Evolutionary conservation across 1,140 invertebrate genomes (phyloP).

Genomic region (Drosophila mayri): DNA sequence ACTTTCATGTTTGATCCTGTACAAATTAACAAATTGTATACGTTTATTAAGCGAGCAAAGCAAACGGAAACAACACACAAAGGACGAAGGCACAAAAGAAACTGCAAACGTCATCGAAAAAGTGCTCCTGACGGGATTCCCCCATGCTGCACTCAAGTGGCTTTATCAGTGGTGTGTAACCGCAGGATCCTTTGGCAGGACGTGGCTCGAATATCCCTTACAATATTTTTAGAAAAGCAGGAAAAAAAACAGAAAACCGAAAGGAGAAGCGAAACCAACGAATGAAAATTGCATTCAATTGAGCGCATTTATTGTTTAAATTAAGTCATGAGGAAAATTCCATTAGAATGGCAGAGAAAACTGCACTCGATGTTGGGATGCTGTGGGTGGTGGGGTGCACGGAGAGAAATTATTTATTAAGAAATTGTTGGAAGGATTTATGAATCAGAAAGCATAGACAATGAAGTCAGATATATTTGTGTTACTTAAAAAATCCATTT

Average conservation of each 20-base stretch:
- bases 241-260: background rate
- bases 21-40: constrained; percentile 84
- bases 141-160: constrained; percentile 79
- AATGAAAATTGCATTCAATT: constrained; percentile 83
- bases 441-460: background rate
- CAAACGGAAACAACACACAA: constrained; percentile 75
- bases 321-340: constrained; percentile 83
- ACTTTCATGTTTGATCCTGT: constrained; percentile 77
- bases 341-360: constrained; percentile 77
- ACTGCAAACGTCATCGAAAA: constrained; percentile 81
- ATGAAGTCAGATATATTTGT: background rate
- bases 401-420: background rate
- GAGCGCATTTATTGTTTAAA: constrained; percentile 83
- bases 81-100: constrained; percentile 59
- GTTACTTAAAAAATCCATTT: background rate
- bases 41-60: constrained; percentile 81
- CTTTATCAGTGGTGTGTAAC: constrained; percentile 79
- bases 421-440: too few species aligned
- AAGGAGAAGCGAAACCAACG: constrained; percentile 55
- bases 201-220: constrained; percentile 70
- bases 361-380: constrained; percentile 53
- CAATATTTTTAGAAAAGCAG: constrained; percentile 62
- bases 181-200: constrained; percentile 54
- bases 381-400: constrained; percentile 27
- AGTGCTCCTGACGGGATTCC: constrained; percentile 44